These are phyloP conservation scores for Lates japonicus DNA, from an alignment of 2,797 vertebrate species.

Conservation along the genomic window DNA sequence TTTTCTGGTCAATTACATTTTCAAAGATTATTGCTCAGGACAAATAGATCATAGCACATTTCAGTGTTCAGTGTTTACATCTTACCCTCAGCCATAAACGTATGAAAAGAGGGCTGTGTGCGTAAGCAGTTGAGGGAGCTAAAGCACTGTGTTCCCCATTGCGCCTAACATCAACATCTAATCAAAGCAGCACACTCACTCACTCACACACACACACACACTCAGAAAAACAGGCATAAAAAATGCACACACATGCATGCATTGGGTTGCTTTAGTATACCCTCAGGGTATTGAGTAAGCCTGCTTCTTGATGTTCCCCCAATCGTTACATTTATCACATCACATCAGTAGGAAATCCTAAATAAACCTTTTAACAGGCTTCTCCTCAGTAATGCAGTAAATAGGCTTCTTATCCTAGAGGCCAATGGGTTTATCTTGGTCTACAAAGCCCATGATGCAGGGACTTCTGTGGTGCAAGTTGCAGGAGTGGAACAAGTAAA, in stretches of 20 bases:
- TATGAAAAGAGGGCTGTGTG: constrained; percentile 18
- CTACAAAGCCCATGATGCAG: constrained; percentile 55
- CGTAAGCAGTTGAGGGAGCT: constrained; percentile 5
- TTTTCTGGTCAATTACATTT: constrained; percentile 16
- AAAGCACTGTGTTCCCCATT: constrained; percentile 50
- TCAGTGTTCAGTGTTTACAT: constrained; percentile 39
- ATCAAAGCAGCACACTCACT: constrained; percentile 53
- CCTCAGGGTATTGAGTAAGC: constrained; percentile 62
- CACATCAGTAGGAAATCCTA: constrained; percentile 69
- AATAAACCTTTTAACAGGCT: constrained; percentile 74
- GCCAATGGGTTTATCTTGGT: constrained; percentile 65
- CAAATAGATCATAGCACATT: constrained; percentile 18
- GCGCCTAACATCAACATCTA: constrained; percentile 60
- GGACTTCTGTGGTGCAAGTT: constrained; percentile 23
- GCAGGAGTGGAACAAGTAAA: constrained; percentile 32
- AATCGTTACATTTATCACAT: constrained; percentile 65
- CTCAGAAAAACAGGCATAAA: constrained; percentile 42
- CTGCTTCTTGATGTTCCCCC: constrained; percentile 64
- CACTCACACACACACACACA: constrained; percentile 13
- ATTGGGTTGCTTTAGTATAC: constrained; percentile 33
- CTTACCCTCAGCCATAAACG: constrained; percentile 29
- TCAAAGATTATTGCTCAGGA: constrained; percentile 18
- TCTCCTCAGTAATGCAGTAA: constrained; percentile 65
- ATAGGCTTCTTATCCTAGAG: constrained; percentile 61
- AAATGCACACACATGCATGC: constrained; percentile 49